Conservation (phyloP, 64 coral and sea anemone species). For the Cladopsammia gracilis region DNA sequence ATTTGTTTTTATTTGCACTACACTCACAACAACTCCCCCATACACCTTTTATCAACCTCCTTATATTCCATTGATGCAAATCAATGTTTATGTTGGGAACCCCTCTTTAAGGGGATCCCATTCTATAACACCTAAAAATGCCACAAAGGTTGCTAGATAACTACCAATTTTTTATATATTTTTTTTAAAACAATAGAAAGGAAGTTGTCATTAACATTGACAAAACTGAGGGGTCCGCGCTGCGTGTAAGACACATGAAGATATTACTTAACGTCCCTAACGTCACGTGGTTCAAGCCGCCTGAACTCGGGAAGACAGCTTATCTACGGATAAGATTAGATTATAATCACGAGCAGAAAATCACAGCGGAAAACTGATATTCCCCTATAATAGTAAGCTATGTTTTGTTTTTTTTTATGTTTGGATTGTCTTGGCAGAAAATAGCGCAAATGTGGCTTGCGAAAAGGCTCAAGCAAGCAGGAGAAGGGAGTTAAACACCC, state of each 20-base stretch:
- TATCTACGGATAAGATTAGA: background rate
- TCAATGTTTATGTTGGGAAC: too few species aligned
- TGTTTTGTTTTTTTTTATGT: background rate
- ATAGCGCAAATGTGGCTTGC: too few species aligned
- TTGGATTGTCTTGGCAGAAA: background rate
- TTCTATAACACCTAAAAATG: too few species aligned
- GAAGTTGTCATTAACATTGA: constrained; percentile 52
- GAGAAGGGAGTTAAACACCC: background rate
- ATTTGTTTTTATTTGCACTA: too few species aligned
- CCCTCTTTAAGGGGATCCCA: too few species aligned
- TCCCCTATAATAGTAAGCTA: background rate
- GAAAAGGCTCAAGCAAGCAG: background rate
- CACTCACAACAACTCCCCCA: too few species aligned
- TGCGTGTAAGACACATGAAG: constrained; percentile 77
- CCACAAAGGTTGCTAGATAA: too few species aligned
- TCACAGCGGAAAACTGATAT: background rate
- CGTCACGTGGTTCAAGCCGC: constrained; percentile 78
- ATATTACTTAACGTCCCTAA: constrained; percentile 71
- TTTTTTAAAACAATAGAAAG: constrained; percentile 49
- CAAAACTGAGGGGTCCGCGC: constrained; percentile 29
- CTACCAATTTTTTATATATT: too few species aligned
- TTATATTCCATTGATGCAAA: too few species aligned
- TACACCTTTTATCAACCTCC: too few species aligned
- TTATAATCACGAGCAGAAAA: background rate
- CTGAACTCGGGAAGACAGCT: constrained; percentile 40